phyloP scores from a whole-genome alignment of 2,888 invertebrate species.

The Pycnomerus fuliginosus region DNA sequence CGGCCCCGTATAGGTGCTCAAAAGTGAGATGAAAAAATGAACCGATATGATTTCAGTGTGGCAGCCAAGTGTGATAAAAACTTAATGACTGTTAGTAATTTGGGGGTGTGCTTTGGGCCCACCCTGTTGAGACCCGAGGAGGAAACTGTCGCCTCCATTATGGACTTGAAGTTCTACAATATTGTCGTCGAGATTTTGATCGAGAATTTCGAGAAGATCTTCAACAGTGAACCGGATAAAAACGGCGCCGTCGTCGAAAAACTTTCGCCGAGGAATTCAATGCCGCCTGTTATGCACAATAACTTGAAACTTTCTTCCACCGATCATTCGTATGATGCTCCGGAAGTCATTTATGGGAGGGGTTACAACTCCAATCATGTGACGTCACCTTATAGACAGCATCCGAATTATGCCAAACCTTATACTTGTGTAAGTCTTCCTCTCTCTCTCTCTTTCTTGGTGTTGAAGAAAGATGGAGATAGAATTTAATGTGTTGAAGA shows the following conservation, averaged over 20 bases:
- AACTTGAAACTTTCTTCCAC: neutral
- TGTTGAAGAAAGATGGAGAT: no score
- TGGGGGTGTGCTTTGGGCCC: slow-evolving; percentile 98
- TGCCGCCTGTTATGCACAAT: slow-evolving; percentile 1
- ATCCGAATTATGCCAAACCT: slow-evolving; percentile 28
- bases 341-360: slow-evolving; percentile 25
- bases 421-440: slow-evolving; percentile 39
- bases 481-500: no score
- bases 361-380: slow-evolving; percentile 28
- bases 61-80: slow-evolving; percentile 82
- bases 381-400: slow-evolving; percentile 31
- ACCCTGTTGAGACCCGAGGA: slow-evolving; percentile 92
- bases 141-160: slow-evolving; percentile 96
- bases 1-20: no score
- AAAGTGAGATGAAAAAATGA: no score
- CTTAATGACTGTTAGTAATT: slow-evolving; percentile 95
- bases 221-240: slow-evolving; percentile 56
- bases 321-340: neutral
- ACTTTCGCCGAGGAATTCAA: slow-evolving; percentile 25
- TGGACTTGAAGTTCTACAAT: slow-evolving; percentile 99
- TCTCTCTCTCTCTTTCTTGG: neutral
- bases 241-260: slow-evolving; percentile 34
- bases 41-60: slow-evolving; percentile 76
- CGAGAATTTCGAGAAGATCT: slow-evolving; percentile 78
- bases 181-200: slow-evolving; percentile 96